A percentile compares a stretch with the other conserved stretches of the same genome.
Conservation (phyloP, 64 coral and sea anemone species). For the Stichodactyla mertensii region DNA sequence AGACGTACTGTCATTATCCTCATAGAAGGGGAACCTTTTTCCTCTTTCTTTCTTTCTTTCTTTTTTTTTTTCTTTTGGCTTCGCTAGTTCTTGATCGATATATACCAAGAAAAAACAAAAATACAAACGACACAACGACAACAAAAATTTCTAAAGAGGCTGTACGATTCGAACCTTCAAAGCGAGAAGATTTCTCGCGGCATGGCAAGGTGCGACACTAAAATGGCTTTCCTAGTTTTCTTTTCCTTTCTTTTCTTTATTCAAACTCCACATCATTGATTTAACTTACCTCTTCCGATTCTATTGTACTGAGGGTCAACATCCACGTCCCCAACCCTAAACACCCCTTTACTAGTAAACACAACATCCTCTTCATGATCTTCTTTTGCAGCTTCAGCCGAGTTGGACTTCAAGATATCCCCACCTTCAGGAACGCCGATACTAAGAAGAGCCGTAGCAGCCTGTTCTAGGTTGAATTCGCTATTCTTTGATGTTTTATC, state of each 20-base stretch:
- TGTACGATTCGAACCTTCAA: too few species aligned
- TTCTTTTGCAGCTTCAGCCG: conserved; percentile 19
- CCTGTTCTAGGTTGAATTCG: conserved; percentile 87
- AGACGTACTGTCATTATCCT: too few species aligned
- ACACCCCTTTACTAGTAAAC: conserved; percentile 90
- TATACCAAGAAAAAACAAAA: too few species aligned
- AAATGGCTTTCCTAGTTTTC: too few species aligned
- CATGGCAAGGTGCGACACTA: too few species aligned
- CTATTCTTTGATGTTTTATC: conserved; percentile 8
- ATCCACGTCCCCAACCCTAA: conserved; percentile 95
- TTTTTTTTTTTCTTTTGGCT: too few species aligned
- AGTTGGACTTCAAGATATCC: conserved; percentile 1
- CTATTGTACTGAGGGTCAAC: conserved; percentile 94
- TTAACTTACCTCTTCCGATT: conserved; percentile 82
- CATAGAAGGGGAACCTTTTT: too few species aligned
- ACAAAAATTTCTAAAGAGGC: too few species aligned
- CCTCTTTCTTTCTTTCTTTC: too few species aligned
- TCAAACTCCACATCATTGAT: neutral
- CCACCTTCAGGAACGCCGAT: conserved; percentile 58
- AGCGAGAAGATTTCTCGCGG: too few species aligned
- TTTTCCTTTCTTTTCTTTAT: neutral
- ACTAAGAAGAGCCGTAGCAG: conserved; percentile 79
- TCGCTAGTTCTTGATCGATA: too few species aligned
- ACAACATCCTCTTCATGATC: conserved; percentile 79
- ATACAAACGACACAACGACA: too few species aligned